A percentile compares a stretch with the other conserved stretches of the same genome.
Conservation (phyloP, 2,888 invertebrate species). For the Seira ritae region DNA sequence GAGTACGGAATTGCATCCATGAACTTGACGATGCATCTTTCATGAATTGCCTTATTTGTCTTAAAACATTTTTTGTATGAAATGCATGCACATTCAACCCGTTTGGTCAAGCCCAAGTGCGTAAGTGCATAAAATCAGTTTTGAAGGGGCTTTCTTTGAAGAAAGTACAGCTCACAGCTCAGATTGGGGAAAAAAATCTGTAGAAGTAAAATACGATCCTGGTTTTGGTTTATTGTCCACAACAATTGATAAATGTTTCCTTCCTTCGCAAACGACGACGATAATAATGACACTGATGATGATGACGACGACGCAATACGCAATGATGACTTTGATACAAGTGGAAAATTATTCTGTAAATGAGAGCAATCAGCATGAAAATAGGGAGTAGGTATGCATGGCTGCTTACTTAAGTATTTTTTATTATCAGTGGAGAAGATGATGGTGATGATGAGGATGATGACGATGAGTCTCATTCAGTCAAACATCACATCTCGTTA, state of each 20-base stretch:
- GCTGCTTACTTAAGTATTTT: constrained; percentile 49
- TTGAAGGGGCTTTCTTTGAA: no score
- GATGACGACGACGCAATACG: no score
- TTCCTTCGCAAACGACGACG: no score
- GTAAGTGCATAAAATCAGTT: no score
- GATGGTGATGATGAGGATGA: background rate
- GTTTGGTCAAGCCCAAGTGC: no score
- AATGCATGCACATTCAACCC: no score
- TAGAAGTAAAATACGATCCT: background rate
- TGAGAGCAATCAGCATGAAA: constrained; percentile 60
- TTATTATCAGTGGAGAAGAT: background rate
- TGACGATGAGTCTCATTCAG: constrained; percentile 28
- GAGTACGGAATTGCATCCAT: no score
- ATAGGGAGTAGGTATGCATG: constrained; percentile 43
- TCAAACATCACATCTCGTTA: background rate
- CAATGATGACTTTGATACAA: constrained; percentile 7
- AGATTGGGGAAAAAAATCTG: background rate
- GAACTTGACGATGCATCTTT: no score
- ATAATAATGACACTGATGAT: background rate
- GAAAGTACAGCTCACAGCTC: no score
- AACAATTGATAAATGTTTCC: no score
- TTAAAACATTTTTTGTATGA: no score
- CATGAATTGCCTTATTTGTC: no score
- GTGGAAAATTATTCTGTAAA: constrained; percentile 27
- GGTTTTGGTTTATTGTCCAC: background rate